Base-by-base conservation (phyloP, 2,888 invertebrate genomes). In the Zaprionus obscuricornis region DNA sequence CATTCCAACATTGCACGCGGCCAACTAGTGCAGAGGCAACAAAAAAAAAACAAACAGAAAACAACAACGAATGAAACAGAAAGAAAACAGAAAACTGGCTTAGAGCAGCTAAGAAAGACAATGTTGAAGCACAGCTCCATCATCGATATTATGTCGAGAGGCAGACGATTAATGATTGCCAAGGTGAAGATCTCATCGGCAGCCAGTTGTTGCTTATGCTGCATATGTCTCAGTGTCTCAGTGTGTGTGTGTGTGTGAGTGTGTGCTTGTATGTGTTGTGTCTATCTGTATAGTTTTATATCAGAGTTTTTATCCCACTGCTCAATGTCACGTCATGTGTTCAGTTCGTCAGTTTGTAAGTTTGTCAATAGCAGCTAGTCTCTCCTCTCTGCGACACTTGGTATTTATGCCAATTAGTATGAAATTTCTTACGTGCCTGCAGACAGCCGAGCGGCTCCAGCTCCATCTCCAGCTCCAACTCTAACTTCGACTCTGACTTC, bases 331-430 rank as follows among this genome's bases (percentile, higher is more conserved):
- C n/a, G 82, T 63, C 67, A 68, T 51, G 62, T 29, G 57, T 59
- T 51, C 66, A 71, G 66, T 64, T 47, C 50, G 82, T 74, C 70
- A 62, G 71, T 71, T 70, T 57, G 72, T 74, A 74, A 64, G 65
- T 71, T 34, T 52, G 82, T 75, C 81, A 73, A 66, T 60, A 14
- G 3, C 16, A 34, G 17, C 34, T 34, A 33, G 42, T 34, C 29
- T 39, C 37, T 59, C 34, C 59, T 42, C 82, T 78, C 82, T 77
- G 71, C 88, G 81, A 88, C 88, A 88, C 86, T 88, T 88, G 88
- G 88, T 88, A 88, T 88, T 88, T 88, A 88, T 88, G 88, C 88
- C 88, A 88, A 88, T 88, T 88, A 88, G 88, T 88, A 88, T 88
- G 83, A 88, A 88, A 88, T 88, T 87, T 88, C 87, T 87, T 87